Evolutionary conservation across 1,140 invertebrate species (phyloP).

Genomic region (Trichonephila clavata): DNA sequence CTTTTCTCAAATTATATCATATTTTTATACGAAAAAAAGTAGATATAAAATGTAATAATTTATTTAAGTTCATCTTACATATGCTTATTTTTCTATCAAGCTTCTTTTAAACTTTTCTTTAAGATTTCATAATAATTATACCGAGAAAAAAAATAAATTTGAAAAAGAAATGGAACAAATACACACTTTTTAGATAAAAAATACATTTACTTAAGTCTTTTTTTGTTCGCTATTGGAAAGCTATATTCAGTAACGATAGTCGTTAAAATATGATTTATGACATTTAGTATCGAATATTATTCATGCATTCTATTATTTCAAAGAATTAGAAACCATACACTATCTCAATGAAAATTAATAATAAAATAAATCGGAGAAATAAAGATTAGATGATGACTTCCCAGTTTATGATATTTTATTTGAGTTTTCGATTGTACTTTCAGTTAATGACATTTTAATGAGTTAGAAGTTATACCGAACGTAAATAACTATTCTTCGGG

Average conservation of each 20-base stretch:
- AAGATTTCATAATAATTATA: not conserved
- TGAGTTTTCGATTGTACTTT: not conserved
- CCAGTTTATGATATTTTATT: slow-evolving; percentile 13
- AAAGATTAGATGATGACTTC: slow-evolving; percentile 23
- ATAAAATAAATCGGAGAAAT: not conserved
- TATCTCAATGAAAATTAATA: not conserved
- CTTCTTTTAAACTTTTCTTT: not conserved
- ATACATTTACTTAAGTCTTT: not conserved
- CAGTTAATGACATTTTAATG: slow-evolving; percentile 62
- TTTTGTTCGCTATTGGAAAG: slow-evolving; percentile 23
- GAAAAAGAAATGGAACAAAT: not conserved
- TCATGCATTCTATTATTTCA: not conserved
- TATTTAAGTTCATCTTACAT: not conserved
- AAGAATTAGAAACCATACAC: not conserved
- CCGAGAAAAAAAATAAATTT: not conserved
- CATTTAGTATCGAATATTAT: slow-evolving; percentile 19
- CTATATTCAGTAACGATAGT: slow-evolving; percentile 35
- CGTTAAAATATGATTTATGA: slow-evolving; percentile 64
- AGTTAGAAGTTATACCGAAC: not conserved
- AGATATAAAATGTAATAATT: too few relatives aligned
- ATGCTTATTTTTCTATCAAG: not conserved
- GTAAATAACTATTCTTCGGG: not conserved
- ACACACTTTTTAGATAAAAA: not conserved
- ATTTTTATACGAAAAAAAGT: too few relatives aligned
- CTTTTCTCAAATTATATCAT: too few relatives aligned